These are phyloP conservation scores for Pectinophora gossypiella DNA, from an alignment of 1,140 invertebrate genomes.

Conservation along the genomic window DNA sequence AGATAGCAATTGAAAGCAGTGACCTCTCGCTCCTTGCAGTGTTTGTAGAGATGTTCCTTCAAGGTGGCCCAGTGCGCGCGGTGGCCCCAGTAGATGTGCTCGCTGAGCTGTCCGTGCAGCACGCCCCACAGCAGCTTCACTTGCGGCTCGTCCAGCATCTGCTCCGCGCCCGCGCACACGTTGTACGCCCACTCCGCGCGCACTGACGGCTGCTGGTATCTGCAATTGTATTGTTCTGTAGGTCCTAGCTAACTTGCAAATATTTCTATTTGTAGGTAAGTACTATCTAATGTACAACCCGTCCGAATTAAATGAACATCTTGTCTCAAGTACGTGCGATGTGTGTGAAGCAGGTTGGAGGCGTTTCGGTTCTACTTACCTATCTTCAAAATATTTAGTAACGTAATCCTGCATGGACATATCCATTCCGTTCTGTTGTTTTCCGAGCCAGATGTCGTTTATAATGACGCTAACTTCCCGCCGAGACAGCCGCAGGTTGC, in stretches of 20 bases:
- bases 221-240: too few relatives aligned
- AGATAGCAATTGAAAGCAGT: too few relatives aligned
- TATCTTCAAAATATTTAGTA: slow-evolving; percentile 60
- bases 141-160: slow-evolving; percentile 64
- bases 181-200: slow-evolving; percentile 71
- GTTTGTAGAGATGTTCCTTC: slow-evolving; percentile 34
- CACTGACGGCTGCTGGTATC: slow-evolving; percentile 58
- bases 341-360: too few relatives aligned
- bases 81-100: slow-evolving; percentile 61
- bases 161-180: slow-evolving; percentile 61
- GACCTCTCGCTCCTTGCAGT: slow-evolving; percentile 43
- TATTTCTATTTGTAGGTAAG: too few relatives aligned
- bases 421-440: slow-evolving; percentile 25
- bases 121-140: slow-evolving; percentile 66
- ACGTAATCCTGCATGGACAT: slow-evolving; percentile 64
- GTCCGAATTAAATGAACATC: neutral
- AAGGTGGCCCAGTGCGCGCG: slow-evolving; percentile 46
- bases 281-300: too few relatives aligned
- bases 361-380: too few relatives aligned
- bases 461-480: slow-evolving; percentile 65
- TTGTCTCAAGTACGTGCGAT: neutral
- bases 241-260: too few relatives aligned
- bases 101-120: slow-evolving; percentile 52
- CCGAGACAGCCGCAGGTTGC: slow-evolving; percentile 65
- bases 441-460: slow-evolving; percentile 65